phyloP scores from a whole-genome alignment of 2,113 vertebrate species.

The Trematomus loennbergii region DNA sequence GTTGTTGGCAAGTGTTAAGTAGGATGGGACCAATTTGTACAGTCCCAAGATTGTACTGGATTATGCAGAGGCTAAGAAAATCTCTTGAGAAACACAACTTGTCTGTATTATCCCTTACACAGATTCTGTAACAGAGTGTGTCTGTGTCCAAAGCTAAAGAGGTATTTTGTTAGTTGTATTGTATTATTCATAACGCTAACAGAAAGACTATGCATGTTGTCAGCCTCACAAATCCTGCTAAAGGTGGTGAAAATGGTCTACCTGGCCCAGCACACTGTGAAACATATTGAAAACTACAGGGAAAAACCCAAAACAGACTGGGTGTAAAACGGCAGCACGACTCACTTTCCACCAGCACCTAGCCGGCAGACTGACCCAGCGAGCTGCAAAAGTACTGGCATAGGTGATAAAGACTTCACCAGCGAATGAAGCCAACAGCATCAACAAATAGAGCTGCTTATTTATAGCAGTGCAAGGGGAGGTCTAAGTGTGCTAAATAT shows the following conservation, averaged over 20 bases:
- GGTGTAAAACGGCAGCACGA: neutral
- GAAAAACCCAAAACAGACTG: neutral
- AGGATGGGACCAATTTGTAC: neutral
- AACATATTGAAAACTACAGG: slow-evolving; percentile 1
- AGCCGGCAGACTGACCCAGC: slow-evolving; percentile 30
- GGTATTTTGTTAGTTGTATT: neutral
- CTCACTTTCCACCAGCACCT: neutral
- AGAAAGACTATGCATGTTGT: neutral
- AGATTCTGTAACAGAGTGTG: neutral
- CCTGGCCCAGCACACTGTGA: neutral
- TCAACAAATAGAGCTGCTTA: slow-evolving; percentile 25
- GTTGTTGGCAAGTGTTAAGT: neutral
- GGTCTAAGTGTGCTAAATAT: neutral
- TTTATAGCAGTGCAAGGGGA: slow-evolving; percentile 7
- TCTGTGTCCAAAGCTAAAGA: neutral
- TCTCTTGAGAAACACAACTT: neutral
- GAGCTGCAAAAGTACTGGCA: slow-evolving; percentile 1
- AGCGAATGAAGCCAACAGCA: slow-evolving; percentile 11
- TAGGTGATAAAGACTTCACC: slow-evolving; percentile 11
- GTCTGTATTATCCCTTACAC: neutral
- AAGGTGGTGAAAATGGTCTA: neutral
- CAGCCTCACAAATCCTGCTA: neutral
- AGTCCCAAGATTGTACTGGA: neutral
- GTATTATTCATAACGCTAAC: neutral
- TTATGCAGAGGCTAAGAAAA: neutral